Evolutionary conservation across 92 coral and sea anemone genomes (phyloP), one percentile per base, ranked within the genome.

Genomic region (Umimayanthus chanpuru): DNA sequence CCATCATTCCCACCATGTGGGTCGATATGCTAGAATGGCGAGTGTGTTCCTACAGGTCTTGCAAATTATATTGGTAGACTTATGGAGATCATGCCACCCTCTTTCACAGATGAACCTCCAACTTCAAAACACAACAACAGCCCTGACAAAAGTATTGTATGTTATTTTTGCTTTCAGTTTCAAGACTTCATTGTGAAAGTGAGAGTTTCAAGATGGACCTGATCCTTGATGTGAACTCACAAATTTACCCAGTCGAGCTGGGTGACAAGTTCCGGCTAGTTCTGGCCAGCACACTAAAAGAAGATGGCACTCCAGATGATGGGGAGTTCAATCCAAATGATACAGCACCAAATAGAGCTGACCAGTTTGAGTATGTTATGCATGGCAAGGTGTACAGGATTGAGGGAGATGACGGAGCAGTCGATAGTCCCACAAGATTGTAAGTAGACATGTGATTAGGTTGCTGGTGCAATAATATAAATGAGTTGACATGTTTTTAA

Each of bases 161-260:
- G 20, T 88, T 58, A 26, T 72, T 79, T 50, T 39, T 49, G 9
- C 66, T 65, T 77, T 39, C 81, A 97, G 99, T 97, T 79, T 97
- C 99, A 21, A 89, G 99, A 85, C 97, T 97, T 71, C 98, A 95
- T 80, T 97, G 99, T 89, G 99, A 97, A 89, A 97, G 99, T 85
- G 99, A 97, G 87, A 97, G 99, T 90, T 97, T 97, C 82, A 97
- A 97, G 92, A 97, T 97, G 99, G 99, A 97, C 87, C 92, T 97
- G 32, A 95, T 97, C 25, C 94, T 97, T 26, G 99, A 97, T 71
- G 92, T 97, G 2, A 97, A 97, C 88, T 88, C 91, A 30, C 99
- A 97, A 87, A 88, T 97, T 30, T 97, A 97, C 80, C 99, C 99
- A 21, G 99, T 95, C 28, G 99, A 97, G 39, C 93, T 93, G 58